Evolutionary conservation across 2,797 vertebrate species (phyloP), one percentile per base, ranked within the genome.

Genomic region (Cossypha caffra): DNA sequence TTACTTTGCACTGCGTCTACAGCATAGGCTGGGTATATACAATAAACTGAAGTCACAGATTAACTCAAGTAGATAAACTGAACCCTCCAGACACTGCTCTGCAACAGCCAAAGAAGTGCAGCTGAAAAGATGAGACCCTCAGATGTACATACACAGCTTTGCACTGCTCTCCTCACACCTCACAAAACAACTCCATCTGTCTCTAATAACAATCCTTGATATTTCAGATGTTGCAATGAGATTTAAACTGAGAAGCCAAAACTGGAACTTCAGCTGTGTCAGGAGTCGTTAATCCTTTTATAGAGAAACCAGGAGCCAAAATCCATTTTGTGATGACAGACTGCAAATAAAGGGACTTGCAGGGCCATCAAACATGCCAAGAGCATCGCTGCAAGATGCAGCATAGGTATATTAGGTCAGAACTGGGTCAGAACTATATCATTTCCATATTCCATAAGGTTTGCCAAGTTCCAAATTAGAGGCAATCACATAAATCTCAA

Each of bases 61-160:
- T 57, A 91, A 57, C 64, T 80, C 13, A 19, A 38, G 64, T 2
- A 77, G 52, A 57, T 45, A 18, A 76, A 76, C 33, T 43, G 71
- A 84, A 69, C 55, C 51, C 51, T 67, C 57, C 77, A 35, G 62
- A 42, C 9, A 31, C 14, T 9, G 38, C 50, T 63, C 26, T 50
- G 79, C 16, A 61, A 37, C 42, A 80, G 55, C 26, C 61, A 79
- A 31, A 45, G 59, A 82, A 61, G 25, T 38, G 40, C 35, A 66
- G 45, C 0, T 66, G 74, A 21, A 76, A 48, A 16, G 9, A 40
- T 17, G 18, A 77, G 61, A 67, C 51, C 21, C 55, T 43, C 16
- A 0, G 0, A 48, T 1, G 40, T 1, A 57, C 51, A 10, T 0
- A 10, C 20, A 21, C 5, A 13, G 37, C 31, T 69, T 51, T 62